Conservation (phyloP, 2,113 vertebrate species). For the Stegostoma tigrinum region DNA sequence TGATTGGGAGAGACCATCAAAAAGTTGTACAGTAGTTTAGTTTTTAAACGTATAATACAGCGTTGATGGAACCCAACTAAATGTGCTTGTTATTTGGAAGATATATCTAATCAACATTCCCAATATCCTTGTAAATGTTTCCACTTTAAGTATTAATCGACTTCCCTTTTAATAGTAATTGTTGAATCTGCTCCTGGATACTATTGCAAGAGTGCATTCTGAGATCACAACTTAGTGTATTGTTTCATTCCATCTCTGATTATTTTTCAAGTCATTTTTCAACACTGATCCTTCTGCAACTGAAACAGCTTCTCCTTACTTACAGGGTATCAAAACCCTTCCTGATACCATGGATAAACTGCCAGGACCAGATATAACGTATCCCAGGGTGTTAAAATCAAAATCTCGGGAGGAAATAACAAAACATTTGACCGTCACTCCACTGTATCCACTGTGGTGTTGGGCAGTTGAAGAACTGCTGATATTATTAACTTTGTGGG, state of each 20-base stretch:
- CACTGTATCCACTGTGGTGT: too few relatives aligned
- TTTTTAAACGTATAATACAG: background rate
- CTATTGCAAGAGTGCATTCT: background rate
- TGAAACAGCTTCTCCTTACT: background rate
- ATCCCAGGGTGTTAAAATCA: too few relatives aligned
- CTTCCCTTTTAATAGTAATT: background rate
- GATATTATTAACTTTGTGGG: too few relatives aligned
- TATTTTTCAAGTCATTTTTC: background rate
- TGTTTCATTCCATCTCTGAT: background rate
- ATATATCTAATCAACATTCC: background rate
- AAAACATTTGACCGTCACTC: too few relatives aligned
- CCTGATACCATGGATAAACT: too few relatives aligned
- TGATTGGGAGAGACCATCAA: too few relatives aligned
- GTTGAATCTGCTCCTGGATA: background rate
- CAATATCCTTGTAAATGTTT: background rate
- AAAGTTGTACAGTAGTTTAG: background rate
- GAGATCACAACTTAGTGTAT: background rate
- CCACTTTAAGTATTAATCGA: background rate
- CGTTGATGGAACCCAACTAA: background rate
- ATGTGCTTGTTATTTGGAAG: background rate
- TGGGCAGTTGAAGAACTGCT: too few relatives aligned
- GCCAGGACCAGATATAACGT: too few relatives aligned
- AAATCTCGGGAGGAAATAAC: too few relatives aligned
- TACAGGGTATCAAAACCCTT: background rate
- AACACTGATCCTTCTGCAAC: background rate